phyloP scores from a whole-genome alignment of 2,797 vertebrate species.

The Semotilus atromaculatus region DNA sequence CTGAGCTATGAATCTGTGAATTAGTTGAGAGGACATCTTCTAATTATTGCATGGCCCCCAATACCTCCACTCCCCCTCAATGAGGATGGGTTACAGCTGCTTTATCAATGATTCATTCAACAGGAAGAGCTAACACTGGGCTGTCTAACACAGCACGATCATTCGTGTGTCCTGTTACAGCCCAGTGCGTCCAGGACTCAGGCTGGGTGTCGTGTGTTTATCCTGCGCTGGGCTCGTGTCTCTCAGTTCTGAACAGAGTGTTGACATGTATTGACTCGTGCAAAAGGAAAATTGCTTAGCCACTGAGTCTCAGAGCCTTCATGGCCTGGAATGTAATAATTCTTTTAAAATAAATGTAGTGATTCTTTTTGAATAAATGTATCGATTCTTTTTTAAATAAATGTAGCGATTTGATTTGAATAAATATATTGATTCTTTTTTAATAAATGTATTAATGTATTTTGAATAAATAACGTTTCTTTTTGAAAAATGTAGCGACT shows the following conservation, averaged over 20 bases:
- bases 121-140: slow-evolving; percentile 76
- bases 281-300: not conserved
- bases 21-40: slow-evolving; percentile 50
- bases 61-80: slow-evolving; percentile 51
- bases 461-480: no score
- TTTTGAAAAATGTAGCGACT: no score
- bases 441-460: no score
- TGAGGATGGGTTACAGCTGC: slow-evolving; percentile 64
- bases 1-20: slow-evolving; percentile 67
- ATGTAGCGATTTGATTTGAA: no score
- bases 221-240: not conserved
- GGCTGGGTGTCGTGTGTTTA: slow-evolving; percentile 2
- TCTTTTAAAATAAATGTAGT: no score
- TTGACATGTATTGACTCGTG: slow-evolving; percentile 12
- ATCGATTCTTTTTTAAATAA: no score
- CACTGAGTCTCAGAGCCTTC: not conserved
- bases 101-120: slow-evolving; percentile 80
- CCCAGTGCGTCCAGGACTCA: slow-evolving; percentile 36
- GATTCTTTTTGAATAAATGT: no score
- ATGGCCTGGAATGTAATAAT: no score
- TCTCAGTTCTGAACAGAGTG: slow-evolving; percentile 23
- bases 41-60: slow-evolving; percentile 17
- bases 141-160: slow-evolving; percentile 75
- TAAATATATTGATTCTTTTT: no score
- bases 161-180: slow-evolving; percentile 79